Evolutionary conservation across 2,888 invertebrate species (phyloP), one percentile per base, ranked within the genome.

Genomic region (Arge pagana): DNA sequence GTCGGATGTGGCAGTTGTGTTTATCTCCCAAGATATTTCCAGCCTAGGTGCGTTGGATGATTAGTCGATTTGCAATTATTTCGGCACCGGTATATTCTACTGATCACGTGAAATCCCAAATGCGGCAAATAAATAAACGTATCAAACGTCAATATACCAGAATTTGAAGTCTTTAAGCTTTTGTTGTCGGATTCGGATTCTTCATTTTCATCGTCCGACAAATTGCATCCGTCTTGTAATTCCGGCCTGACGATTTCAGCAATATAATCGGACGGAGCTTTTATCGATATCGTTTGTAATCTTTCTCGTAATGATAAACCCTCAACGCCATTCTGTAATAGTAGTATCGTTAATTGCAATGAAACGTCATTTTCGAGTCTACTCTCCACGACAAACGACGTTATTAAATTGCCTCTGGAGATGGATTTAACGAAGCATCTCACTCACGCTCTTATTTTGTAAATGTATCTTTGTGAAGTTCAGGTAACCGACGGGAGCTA

Each of bases 401-500:
- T n/a, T n/a, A n/a, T n/a, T n/a, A n/a, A n/a, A n/a, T n/a, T n/a
- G n/a, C n/a, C n/a, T n/a, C n/a, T n/a, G n/a, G n/a, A n/a, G n/a
- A n/a, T n/a, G n/a, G n/a, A n/a, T n/a, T n/a, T n/a, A n/a, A 39
- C 37, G 30, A 19, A 53, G 31, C 48, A 49, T 37, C 24, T 7
- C 33, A 72, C 76, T 75, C 63, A 80, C 79, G 64, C 74, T 70
- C 74, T 87, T 86, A 51, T 82, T 80, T 78, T 89, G 89, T 66
- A 96, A 80, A 67, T 88, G 89, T 56, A 96, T 78, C 77, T 89
- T 89, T 61, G 84, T 87, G 63, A 98, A 85, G 77, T 91, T 93
- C 52, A 98, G 81, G 77, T 95, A 98, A 24, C 94, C 96, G 48
- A 97, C 97, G 5, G 96, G 93, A 21, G 96, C 95, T 70, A 98